Evolutionary conservation across 2,888 invertebrate species (phyloP).

Genomic region (Agonopterix heracliana): DNA sequence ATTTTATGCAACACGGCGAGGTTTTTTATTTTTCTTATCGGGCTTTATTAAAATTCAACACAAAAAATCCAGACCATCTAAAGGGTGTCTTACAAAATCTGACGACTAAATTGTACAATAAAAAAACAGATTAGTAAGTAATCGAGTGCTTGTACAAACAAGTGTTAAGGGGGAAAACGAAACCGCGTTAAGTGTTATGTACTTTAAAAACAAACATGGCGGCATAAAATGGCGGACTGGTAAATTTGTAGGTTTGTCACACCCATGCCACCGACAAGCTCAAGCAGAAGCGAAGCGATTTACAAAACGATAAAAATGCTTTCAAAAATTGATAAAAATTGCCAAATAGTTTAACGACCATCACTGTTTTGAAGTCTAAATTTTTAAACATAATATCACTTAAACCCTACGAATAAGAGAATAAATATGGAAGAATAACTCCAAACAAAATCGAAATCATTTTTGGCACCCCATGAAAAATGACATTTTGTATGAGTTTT

Average conservation of each 20-base stretch:
- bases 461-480: no score
- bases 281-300: conserved; percentile 72
- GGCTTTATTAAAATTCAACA: no score
- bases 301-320: conserved; percentile 28
- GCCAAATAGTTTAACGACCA: conserved; percentile 16
- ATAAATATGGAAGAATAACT: no score
- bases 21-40: no score
- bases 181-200: conserved; percentile 55
- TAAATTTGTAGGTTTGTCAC: conserved; percentile 22
- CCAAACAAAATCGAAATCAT: no score
- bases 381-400: conserved; percentile 4
- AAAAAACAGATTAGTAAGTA: conserved; percentile 59
- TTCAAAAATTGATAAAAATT: not conserved
- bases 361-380: conserved; percentile 35
- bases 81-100: not conserved
- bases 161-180: conserved; percentile 64
- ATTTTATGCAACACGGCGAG: no score
- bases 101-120: not conserved
- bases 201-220: not conserved
- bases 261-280: conserved; percentile 62
- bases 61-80: no score
- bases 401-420: no score
- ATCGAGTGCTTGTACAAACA: conserved; percentile 65
- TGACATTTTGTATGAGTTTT: no score
- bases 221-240: not conserved